Evolutionary conservation across 64 coral and sea anemone species (phyloP), one percentile per base, ranked within the genome.

Genomic region (Platygyra sinensis): DNA sequence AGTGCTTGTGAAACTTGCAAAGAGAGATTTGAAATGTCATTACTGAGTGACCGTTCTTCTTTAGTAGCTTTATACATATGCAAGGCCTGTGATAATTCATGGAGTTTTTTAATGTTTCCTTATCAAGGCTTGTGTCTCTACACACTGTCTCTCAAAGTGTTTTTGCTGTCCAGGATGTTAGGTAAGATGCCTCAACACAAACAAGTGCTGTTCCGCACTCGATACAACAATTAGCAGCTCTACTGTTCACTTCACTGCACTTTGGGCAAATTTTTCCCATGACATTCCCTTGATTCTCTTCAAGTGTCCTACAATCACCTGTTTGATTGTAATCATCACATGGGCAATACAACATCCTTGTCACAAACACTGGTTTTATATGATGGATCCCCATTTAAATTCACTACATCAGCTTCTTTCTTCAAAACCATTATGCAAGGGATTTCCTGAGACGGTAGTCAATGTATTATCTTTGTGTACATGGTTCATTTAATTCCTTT

Each of bases 201-300:
- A 97, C 65, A 19, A 97, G 77, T 57, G 95, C 92, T 22, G 85
- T 82, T 3, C 95, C 95, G 64, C 95, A 97, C 46, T 97, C 95
- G 65, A 94, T 94, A 27, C 95, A 97, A 91, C 95, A 97, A 61
- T 97, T 97, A 7, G 95, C 95, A 51, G 50, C 88, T 65, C 52
- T 90, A 32, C 91, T 94, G 24, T 97, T 97, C 0, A 97, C 36
- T 79, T 97, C 95, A 49, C 83, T 18, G 24, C 95, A 97, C 17
- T 80, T 89, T 30, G 83, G 88, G 14, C 95, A 97, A 52, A 94
- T 72, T 61, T 97, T 97, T 32, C 39, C 95, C 69, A 83, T 82
- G 0, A 74, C 42, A 38, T 3, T 72, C 72, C 24, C 80, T 57
- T 16, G 22, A 49, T 60, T n/a, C 19, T 79, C 10, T 59, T 27